Conservation (phyloP, 1,140 invertebrate genomes). For the Scaptomyza graminum region DNA sequence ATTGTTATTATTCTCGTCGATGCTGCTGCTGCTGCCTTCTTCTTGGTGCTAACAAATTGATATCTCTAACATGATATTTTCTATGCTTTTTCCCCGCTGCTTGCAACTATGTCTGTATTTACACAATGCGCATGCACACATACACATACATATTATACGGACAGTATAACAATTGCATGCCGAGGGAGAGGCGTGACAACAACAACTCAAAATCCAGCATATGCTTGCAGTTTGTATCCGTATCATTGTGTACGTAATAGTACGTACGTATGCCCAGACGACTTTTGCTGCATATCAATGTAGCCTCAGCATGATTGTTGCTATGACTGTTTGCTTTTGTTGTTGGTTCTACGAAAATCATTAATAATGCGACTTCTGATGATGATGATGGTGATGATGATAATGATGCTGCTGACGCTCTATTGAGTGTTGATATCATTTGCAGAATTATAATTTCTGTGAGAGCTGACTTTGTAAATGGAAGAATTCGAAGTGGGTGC, state of each 20-base stretch:
- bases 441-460: conserved; percentile 66
- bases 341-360: conserved; percentile 64
- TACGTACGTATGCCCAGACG: conserved; percentile 6
- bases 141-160: not conserved
- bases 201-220: conserved; percentile 14
- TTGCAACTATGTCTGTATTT: conserved; percentile 41
- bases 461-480: conserved; percentile 5
- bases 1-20: conserved; percentile 25
- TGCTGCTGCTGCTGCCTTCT: conserved; percentile 21
- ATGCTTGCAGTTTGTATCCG: conserved; percentile 21
- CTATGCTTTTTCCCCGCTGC: conserved; percentile 26
- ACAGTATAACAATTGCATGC: conserved; percentile 23
- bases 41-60: conserved; percentile 59
- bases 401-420: conserved; percentile 24
- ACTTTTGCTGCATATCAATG: conserved; percentile 46
- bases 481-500: conserved; percentile 19
- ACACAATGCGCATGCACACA: conserved; percentile 40
- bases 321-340: conserved; percentile 5
- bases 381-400: conserved; percentile 41
- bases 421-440: conserved; percentile 62
- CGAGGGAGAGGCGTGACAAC: conserved; percentile 21
- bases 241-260: conserved; percentile 11
- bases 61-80: conserved; percentile 60
- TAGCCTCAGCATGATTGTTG: conserved; percentile 15
- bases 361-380: conserved; percentile 68